Conservation (phyloP, 2,113 vertebrate species). For the Rhinoderma darwinii region DNA sequence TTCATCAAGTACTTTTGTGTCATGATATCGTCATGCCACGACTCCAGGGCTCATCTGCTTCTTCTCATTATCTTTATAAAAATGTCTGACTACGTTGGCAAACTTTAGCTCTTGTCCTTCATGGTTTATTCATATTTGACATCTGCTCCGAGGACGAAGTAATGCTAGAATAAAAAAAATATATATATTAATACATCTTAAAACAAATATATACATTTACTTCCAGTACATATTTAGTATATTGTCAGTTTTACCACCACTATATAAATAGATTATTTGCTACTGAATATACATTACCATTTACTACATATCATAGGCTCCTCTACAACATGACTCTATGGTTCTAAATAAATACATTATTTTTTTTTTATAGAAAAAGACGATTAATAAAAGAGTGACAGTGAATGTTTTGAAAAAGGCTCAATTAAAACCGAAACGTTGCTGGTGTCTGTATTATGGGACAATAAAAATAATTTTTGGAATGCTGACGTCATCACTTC, state of each 20-base stretch:
- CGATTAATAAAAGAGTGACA: too few species aligned
- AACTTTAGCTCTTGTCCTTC: neutral
- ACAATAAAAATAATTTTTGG: too few species aligned
- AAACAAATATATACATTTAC: neutral
- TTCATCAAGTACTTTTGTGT: too few species aligned
- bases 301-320: neutral
- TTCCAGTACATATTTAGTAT: neutral
- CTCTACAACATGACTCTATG: neutral
- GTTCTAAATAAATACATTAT: neutral
- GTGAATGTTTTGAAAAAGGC: too few species aligned
- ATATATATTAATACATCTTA: neutral
- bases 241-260: too few species aligned
- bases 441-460: too few species aligned
- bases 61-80: neutral
- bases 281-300: neutral
- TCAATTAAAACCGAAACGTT: too few species aligned
- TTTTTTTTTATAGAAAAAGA: neutral
- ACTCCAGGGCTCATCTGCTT: neutral
- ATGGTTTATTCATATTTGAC: neutral
- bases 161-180: slow-evolving; percentile 61
- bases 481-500: too few species aligned
- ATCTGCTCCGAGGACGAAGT: slow-evolving; percentile 65
- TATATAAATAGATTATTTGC: too few species aligned
- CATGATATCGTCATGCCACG: neutral
- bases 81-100: neutral